Base-by-base conservation (phyloP, 2,888 invertebrate genomes). In the Ganaspis brasiliensis region DNA sequence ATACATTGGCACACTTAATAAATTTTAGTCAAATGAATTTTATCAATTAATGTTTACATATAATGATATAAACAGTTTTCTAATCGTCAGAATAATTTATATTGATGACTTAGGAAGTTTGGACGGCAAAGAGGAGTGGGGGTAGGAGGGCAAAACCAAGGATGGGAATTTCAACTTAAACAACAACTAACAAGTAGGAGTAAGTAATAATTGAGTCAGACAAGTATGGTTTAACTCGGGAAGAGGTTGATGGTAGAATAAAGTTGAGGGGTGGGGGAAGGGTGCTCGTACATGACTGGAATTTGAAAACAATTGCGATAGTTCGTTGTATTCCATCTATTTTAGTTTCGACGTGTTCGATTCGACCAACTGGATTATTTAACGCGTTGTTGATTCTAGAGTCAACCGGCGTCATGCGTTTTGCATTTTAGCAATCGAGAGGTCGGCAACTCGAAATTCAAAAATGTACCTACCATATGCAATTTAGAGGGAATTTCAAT, bases 151-250 rank as follows among this genome's bases (percentile, higher is more conserved):
- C n/a, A n/a, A 16, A 52, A 52, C 19, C 14, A 8, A n/a, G 52
- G 52, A 8, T 9, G n/a, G 52, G 52, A 52, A 52, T 52, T 19
- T 52, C 79, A 88, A 88, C 88, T 87, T 88, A 88, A 88, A 88
- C 87, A 88, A 82, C 82, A 81, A 83, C 85, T 85, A 86, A 86
- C 86, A 86, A 88, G 87, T 86, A 86, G 86, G 83, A 83, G 86
- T 85, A 85, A 86, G 86, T 88, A 87, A 88, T 88, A 88, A 88
- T 88, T 87, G 88, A 88, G 87, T 87, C 87, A 87, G 83, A 82
- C 86, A 82, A 85, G 85, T 84, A 83, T 85, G 82, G 79, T 79
- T 79, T 76, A 81, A 81, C 79, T 79, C 72, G 70, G 77, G 45
- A 73, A 74, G 74, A 77, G 73, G 77, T 78, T 73, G 81, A 75